phyloP scores from a whole-genome alignment of 2,888 invertebrate species.

The Pelosia muscerda region DNA sequence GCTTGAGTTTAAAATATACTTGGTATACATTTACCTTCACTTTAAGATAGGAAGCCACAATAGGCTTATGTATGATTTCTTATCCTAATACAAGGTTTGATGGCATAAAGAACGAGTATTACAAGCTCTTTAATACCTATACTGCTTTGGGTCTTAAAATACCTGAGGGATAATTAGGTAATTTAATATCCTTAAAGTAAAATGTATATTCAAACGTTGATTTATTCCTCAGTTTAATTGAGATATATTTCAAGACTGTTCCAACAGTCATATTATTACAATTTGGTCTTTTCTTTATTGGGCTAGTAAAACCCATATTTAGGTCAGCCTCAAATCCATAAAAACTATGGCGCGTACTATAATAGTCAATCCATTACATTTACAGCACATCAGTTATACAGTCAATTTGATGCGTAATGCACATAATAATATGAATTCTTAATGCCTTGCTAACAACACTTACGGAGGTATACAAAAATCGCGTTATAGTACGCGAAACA shows the following conservation, averaged over 20 bases:
- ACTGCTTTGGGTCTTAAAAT: not conserved
- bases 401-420: constrained; percentile 37
- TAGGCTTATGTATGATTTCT: too few relatives aligned
- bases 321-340: constrained; percentile 25
- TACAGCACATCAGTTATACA: constrained; percentile 29
- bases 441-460: constrained; percentile 51
- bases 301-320: constrained; percentile 33
- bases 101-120: not conserved
- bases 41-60: too few relatives aligned
- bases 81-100: not conserved
- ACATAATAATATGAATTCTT: constrained; percentile 32
- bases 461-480: constrained; percentile 63
- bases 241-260: constrained; percentile 4
- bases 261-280: constrained; percentile 12
- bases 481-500: constrained; percentile 64
- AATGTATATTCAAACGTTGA: not conserved
- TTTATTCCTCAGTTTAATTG: constrained; percentile 1
- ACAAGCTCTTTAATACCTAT: not conserved
- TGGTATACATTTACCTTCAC: too few relatives aligned
- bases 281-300: constrained; percentile 34
- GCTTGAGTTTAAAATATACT: not conserved
- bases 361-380: constrained; percentile 27
- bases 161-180: too few relatives aligned
- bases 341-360: constrained; percentile 40
- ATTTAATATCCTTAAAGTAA: not conserved